Evolutionary conservation across 2,888 invertebrate genomes (phyloP).

Genomic region (Spilarctia lutea): DNA sequence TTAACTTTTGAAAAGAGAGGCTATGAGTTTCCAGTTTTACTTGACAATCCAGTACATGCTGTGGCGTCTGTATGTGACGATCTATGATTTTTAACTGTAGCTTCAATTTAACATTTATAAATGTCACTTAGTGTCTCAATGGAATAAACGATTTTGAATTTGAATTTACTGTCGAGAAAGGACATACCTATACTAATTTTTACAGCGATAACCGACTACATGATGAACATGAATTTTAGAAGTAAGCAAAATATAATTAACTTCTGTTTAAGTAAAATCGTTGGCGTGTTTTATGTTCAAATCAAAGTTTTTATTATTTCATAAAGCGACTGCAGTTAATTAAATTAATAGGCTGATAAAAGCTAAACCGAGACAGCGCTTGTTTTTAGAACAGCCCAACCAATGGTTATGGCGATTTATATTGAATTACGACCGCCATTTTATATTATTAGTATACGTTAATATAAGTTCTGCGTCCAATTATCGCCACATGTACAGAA

Average conservation of each 20-base stretch:
- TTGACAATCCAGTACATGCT: too few relatives aligned
- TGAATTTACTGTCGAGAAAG: too few relatives aligned
- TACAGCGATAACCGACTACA: too few relatives aligned
- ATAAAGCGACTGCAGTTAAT: background rate
- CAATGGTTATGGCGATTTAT: background rate
- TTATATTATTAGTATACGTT: background rate
- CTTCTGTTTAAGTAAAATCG: background rate
- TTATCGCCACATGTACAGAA: background rate
- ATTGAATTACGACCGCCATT: background rate
- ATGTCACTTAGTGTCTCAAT: too few relatives aligned
- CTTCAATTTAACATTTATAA: too few relatives aligned
- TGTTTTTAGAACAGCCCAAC: background rate
- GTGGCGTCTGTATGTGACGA: too few relatives aligned
- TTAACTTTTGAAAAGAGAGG: too few relatives aligned
- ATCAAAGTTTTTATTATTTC: conserved; percentile 3
- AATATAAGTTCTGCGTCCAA: background rate
- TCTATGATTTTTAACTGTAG: too few relatives aligned
- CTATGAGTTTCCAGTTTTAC: too few relatives aligned
- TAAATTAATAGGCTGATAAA: background rate
- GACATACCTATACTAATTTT: too few relatives aligned
- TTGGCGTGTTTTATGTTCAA: background rate
- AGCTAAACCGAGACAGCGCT: background rate
- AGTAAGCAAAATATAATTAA: background rate
- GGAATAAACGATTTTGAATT: too few relatives aligned
- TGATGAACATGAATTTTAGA: background rate